Base-by-base conservation (phyloP, 2,797 vertebrate genomes). In the Diglossa cyanea region DNA sequence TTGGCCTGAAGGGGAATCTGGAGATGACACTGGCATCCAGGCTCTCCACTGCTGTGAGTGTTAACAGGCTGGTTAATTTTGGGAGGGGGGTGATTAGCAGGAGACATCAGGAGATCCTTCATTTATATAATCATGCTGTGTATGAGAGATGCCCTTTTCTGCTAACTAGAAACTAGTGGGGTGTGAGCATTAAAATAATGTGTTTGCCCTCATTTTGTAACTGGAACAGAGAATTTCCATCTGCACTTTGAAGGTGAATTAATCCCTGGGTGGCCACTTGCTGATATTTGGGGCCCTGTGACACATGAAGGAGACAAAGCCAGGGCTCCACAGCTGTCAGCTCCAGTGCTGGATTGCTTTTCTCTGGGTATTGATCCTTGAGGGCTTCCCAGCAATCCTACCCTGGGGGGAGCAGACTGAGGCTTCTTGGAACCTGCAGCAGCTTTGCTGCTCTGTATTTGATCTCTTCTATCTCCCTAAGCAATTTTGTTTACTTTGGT, bases 21-120 rank as follows among this genome's bases (percentile, higher is more conserved):
- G 99, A 99, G 97, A 99, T 99, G 99, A 99, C 99, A 0, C 92
- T 99, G 97, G 99, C 99, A 9, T 99, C 99, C 57, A 98, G 99
- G 83, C 98, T 99, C 86, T 99, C 99, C 55, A 99, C 99, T 42
- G 99, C 99, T 84, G 99, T 99, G 97, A 99, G 99, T 98, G 63
- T 44, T 62, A 88, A 51, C n/a, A 40, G 35, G 37, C 54, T 11
- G 39, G 16, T 75, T 58, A 12, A 23, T 51, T 63, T 13, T 26
- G 9, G 62, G 33, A 33, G 24, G 30, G 21, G 30, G 31, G 10
- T 54, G 18, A 26, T 87, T 72, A 67, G 39, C 60, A 44, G 58
- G 45, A 84, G 33, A 7, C 24, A 68, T 60, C 31, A 48, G 66
- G 70, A 84, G 54, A 68, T 58, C 65, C 68, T 94, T 60, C 86